A percentile compares a stretch with the other conserved stretches of the same genome.
Conservation (phyloP, 2,888 invertebrate species). For the Polyploca ridens region DNA sequence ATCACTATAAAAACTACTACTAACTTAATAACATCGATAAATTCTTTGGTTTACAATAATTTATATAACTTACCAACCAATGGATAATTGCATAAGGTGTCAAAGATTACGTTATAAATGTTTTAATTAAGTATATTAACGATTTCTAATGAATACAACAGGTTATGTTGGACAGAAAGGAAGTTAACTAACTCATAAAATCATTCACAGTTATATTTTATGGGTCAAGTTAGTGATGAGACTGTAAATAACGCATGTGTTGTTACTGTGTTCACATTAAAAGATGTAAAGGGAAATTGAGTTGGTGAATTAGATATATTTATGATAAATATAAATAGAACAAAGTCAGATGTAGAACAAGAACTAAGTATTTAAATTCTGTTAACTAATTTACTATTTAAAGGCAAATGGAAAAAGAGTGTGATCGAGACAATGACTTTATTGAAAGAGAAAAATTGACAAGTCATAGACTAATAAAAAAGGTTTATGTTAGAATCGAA, state of each 20-base stretch:
- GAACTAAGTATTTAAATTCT: no score
- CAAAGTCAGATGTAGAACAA: no score
- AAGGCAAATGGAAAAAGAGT: no score
- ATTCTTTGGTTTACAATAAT: neutral
- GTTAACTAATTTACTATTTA: no score
- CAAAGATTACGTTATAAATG: conserved; percentile 28
- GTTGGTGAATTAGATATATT: no score
- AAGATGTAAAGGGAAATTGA: neutral
- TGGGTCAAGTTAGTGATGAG: conserved; percentile 30
- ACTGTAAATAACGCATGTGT: conserved; percentile 21
- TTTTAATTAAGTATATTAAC: conserved; percentile 36
- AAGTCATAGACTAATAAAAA: no score
- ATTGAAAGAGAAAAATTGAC: no score
- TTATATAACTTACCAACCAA: conserved; percentile 17
- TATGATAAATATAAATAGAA: neutral
- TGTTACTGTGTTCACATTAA: neutral
- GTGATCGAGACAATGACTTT: no score
- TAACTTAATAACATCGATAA: neutral
- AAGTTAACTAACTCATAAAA: conserved; percentile 25
- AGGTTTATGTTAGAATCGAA: no score
- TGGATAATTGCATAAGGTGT: conserved; percentile 26
- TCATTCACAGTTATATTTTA: conserved; percentile 28
- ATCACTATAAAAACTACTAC: neutral
- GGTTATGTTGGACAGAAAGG: conserved; percentile 21
- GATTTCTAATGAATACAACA: conserved; percentile 31